Evolutionary conservation across 2,797 vertebrate species (phyloP).

Genomic region (Denticeps clupeoides): DNA sequence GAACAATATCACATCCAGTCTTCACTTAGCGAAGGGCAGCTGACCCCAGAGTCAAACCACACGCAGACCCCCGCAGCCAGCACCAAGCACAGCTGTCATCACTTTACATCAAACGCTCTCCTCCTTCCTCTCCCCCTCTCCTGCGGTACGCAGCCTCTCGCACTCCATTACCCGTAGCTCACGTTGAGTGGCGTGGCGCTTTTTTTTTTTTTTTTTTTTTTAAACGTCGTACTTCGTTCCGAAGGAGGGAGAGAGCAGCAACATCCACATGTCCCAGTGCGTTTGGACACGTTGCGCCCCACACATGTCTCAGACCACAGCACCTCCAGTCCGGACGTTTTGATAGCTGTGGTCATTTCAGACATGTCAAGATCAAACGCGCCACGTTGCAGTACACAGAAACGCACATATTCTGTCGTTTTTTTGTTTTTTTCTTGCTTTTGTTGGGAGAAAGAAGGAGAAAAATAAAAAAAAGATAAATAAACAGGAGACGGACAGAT

Average conservation of each 20-base stretch:
- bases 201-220: neutral
- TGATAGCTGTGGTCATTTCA: constrained; percentile 24
- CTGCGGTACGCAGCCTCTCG: neutral
- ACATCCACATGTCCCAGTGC: neutral
- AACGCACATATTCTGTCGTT: neutral
- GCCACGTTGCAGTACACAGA: constrained; percentile 14
- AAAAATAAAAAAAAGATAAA: neutral
- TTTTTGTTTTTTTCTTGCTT: too few species aligned
- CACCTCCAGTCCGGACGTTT: constrained; percentile 4
- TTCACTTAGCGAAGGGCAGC: constrained; percentile 40
- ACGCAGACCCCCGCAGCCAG: constrained; percentile 17
- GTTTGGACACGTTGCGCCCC: constrained; percentile 9
- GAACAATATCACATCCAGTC: constrained; percentile 51
- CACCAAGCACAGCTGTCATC: constrained; percentile 52
- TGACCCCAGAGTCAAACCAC: constrained; percentile 46
- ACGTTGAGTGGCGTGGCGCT: neutral
- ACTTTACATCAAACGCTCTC: constrained; percentile 32
- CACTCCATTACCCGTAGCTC: neutral
- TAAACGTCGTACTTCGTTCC: neutral
- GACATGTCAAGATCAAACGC: constrained; percentile 19
- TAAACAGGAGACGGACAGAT: constrained; percentile 25
- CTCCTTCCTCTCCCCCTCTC: neutral
- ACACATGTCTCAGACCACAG: constrained; percentile 12
- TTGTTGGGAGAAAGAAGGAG: too few species aligned
- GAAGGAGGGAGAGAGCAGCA: neutral